These are phyloP conservation scores for Metalampra italica DNA, from an alignment of 2,888 invertebrate genomes.

Conservation along the genomic window DNA sequence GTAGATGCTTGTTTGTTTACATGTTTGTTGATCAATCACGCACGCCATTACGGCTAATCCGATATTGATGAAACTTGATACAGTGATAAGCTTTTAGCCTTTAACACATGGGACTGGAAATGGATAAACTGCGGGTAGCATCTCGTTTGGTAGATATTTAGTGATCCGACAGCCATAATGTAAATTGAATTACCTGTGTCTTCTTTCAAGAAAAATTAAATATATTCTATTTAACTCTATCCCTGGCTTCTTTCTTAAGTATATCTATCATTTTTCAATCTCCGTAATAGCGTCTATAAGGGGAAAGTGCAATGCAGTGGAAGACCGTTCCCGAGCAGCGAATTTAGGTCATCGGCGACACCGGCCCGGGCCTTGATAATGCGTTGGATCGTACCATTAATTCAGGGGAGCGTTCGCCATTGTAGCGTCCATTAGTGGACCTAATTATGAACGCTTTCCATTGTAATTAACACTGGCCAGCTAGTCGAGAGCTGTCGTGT, in stretches of 20 bases:
- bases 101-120: too few species aligned
- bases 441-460: conserved; percentile 27
- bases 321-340: conserved; percentile 1
- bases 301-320: neutral
- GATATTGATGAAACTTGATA: too few species aligned
- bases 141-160: too few species aligned
- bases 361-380: conserved; percentile 25
- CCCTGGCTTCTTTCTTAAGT: neutral
- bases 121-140: too few species aligned
- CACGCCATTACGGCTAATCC: too few species aligned
- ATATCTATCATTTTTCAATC: neutral
- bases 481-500: conserved; percentile 13
- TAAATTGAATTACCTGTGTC: too few species aligned
- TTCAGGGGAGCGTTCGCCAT: conserved; percentile 23
- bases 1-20: too few species aligned
- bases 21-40: too few species aligned
- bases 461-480: conserved; percentile 21
- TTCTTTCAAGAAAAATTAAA: too few species aligned
- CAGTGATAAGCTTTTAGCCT: too few species aligned
- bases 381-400: conserved; percentile 24
- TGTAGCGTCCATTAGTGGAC: conserved; percentile 22
- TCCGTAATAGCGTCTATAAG: neutral
- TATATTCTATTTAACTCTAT: too few species aligned
- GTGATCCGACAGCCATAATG: too few species aligned
- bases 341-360: conserved; percentile 37